Conservation (phyloP, 1,140 invertebrate species). For the Rhopalosiphum maidis region DNA sequence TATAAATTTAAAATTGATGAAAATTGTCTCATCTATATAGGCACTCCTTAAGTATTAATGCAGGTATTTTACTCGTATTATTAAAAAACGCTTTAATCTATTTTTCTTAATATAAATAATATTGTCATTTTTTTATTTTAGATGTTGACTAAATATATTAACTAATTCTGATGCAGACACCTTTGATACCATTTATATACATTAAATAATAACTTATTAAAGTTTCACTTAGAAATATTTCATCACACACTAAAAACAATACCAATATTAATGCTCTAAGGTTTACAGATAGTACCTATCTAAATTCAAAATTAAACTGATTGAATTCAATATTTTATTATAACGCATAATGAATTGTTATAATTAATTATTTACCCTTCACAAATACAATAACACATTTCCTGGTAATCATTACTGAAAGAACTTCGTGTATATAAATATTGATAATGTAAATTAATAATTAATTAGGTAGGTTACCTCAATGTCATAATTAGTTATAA, state of each 20-base stretch:
- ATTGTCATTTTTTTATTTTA: background rate
- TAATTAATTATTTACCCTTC: slow-evolving; percentile 17
- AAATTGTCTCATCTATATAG: background rate
- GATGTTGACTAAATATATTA: background rate
- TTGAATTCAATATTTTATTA: background rate
- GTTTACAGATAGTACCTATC: background rate
- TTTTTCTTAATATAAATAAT: background rate
- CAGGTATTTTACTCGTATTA: background rate
- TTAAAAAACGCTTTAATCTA: background rate
- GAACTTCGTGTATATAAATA: background rate
- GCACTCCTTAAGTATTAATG: background rate
- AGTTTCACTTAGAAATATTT: background rate
- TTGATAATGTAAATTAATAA: background rate
- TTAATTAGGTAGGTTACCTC: slow-evolving; percentile 30
- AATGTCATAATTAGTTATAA: slow-evolving; percentile 30
- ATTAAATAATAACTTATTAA: background rate
- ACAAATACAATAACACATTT: background rate
- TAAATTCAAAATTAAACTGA: background rate
- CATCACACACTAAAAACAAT: background rate
- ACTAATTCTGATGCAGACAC: background rate
- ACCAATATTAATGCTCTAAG: background rate
- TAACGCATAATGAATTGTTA: background rate
- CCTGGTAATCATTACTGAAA: background rate
- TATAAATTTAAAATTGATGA: background rate
- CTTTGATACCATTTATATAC: background rate